These are phyloP conservation scores for Scaptomyza tumidula DNA, from an alignment of 2,888 invertebrate species.

Conservation along the genomic window DNA sequence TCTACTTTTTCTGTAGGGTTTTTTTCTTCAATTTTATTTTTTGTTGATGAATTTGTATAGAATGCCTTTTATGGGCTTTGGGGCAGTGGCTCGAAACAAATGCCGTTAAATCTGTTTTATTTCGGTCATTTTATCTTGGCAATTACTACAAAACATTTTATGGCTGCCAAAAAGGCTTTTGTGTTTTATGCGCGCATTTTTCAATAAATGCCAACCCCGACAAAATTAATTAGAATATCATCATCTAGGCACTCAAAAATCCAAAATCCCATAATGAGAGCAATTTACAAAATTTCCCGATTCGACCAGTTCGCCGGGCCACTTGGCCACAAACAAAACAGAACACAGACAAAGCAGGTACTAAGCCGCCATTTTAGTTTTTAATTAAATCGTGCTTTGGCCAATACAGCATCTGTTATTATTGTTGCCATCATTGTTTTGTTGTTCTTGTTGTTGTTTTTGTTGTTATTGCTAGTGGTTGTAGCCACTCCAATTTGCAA, in stretches of 20 bases:
- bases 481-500: slow-evolving; percentile 59
- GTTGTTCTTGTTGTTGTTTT: slow-evolving; percentile 33
- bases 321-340: slow-evolving; percentile 29
- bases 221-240: slow-evolving; percentile 70
- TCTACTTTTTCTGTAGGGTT: slow-evolving; percentile 31
- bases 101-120: slow-evolving; percentile 62
- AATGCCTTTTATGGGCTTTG: slow-evolving; percentile 70
- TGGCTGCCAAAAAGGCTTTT: slow-evolving; percentile 22
- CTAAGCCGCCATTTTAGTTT: slow-evolving; percentile 61
- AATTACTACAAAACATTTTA: slow-evolving; percentile 43
- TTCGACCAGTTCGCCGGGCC: slow-evolving; percentile 29
- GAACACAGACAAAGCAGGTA: slow-evolving; percentile 49
- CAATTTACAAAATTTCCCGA: slow-evolving; percentile 71
- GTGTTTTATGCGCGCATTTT: slow-evolving; percentile 52
- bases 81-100: slow-evolving; percentile 43
- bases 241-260: slow-evolving; percentile 60
- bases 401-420: slow-evolving; percentile 50
- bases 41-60: slow-evolving; percentile 51
- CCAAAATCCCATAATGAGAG: slow-evolving; percentile 73
- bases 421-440: slow-evolving; percentile 29
- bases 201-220: slow-evolving; percentile 47
- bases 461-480: slow-evolving; percentile 42
- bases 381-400: slow-evolving; percentile 69
- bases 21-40: slow-evolving; percentile 24
- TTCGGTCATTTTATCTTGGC: slow-evolving; percentile 40